Conservation (phyloP, 2,888 invertebrate genomes). For the Stenoptilia bipunctidactyla region DNA sequence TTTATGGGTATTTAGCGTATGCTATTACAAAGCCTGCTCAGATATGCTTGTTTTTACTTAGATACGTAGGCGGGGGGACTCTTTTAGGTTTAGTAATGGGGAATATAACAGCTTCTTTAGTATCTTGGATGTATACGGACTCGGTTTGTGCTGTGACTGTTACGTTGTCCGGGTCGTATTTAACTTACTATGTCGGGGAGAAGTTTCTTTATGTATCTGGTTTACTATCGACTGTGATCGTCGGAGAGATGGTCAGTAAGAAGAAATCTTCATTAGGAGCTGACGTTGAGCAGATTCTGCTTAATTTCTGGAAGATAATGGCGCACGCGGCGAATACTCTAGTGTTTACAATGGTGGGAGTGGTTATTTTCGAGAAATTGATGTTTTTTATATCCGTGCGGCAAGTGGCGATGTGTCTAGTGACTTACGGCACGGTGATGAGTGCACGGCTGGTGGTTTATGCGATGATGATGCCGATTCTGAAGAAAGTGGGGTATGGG, state of each 20-base stretch:
- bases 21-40: slow-evolving; percentile 38
- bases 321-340: slow-evolving; percentile 61
- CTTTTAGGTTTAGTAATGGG: slow-evolving; percentile 49
- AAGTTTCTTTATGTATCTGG: slow-evolving; percentile 57
- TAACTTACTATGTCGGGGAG: slow-evolving; percentile 55
- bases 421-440: slow-evolving; percentile 57
- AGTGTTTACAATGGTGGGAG: slow-evolving; percentile 73
- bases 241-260: slow-evolving; percentile 45
- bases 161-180: slow-evolving; percentile 42
- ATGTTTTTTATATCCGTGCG: slow-evolving; percentile 47
- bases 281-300: slow-evolving; percentile 45
- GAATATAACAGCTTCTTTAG: slow-evolving; percentile 33
- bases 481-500: slow-evolving; percentile 68
- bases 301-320: slow-evolving; percentile 44
- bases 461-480: slow-evolving; percentile 56
- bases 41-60: slow-evolving; percentile 36
- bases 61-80: slow-evolving; percentile 47
- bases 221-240: slow-evolving; percentile 41
- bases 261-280: slow-evolving; percentile 44
- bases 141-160: slow-evolving; percentile 43
- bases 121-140: slow-evolving; percentile 50
- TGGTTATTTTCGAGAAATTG: slow-evolving; percentile 68
- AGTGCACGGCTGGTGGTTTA: slow-evolving; percentile 59
- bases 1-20: slow-evolving; percentile 40
- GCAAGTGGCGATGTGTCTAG: slow-evolving; percentile 47